A percentile compares a stretch with the other conserved stretches of the same genome.
These are phyloP conservation scores for Anarsia innoxiella DNA, from an alignment of 2,888 invertebrate genomes.

Conservation along the genomic window DNA sequence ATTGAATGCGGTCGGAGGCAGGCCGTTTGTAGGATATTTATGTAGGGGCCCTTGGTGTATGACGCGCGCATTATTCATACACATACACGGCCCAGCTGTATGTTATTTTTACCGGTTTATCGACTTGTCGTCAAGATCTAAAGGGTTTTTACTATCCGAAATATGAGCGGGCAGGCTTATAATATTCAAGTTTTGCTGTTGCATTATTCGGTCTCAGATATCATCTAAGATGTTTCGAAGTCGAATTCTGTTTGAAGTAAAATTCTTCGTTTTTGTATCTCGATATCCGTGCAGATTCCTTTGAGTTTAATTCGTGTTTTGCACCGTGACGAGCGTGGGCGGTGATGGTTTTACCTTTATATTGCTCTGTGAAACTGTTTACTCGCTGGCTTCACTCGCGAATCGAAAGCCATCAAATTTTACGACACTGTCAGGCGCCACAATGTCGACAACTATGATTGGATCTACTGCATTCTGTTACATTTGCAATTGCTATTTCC, in stretches of 20 bases:
- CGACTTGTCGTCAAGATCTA: constrained; percentile 38
- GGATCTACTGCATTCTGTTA: constrained; percentile 49
- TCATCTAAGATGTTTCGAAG: too few species aligned
- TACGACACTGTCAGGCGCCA: constrained; percentile 58
- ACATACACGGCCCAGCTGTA: constrained; percentile 59
- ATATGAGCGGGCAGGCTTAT: too few species aligned
- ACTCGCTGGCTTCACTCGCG: constrained; percentile 23
- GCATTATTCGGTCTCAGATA: too few species aligned
- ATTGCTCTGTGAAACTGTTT: constrained; percentile 21
- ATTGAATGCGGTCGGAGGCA: constrained; percentile 72
- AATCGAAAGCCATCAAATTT: constrained; percentile 60
- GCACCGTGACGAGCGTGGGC: constrained; percentile 19
- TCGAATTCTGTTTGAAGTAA: too few species aligned
- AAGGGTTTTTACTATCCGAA: constrained; percentile 16
- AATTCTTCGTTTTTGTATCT: too few species aligned
- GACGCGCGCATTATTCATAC: constrained; percentile 72
- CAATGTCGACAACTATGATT: constrained; percentile 42
- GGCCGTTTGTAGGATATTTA: constrained; percentile 68
- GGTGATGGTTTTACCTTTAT: constrained; percentile 20
- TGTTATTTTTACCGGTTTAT: constrained; percentile 68
- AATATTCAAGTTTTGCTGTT: too few species aligned
- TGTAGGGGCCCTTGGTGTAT: constrained; percentile 65
- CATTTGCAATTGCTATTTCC: constrained; percentile 55
- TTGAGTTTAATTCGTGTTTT: constrained; percentile 2
- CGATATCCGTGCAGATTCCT: too few species aligned